Conservation (phyloP, 2,888 invertebrate species). For the Sericinus montela region DNA sequence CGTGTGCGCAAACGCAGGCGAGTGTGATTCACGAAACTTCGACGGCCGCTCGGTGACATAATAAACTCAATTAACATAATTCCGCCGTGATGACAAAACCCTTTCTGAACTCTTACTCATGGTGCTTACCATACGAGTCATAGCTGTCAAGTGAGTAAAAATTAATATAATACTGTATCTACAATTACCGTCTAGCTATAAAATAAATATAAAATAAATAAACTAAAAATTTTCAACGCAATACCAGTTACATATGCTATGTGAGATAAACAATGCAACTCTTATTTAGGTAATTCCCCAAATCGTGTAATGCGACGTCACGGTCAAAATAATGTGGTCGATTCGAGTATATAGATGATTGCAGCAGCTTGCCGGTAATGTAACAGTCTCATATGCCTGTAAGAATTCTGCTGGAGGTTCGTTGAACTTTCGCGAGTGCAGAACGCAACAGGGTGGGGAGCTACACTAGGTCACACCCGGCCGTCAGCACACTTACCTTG, state of each 20-base stretch:
- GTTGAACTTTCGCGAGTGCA: slow-evolving; percentile 77
- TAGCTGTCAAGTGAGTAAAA: slow-evolving; percentile 31
- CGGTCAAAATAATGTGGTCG: slow-evolving; percentile 2
- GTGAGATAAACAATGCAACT: no score
- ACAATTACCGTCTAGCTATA: neutral
- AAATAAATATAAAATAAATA: no score
- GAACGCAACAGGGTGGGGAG: slow-evolving; percentile 69
- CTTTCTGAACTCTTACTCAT: slow-evolving; percentile 59
- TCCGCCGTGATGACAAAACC: slow-evolving; percentile 50
- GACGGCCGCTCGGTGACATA: slow-evolving; percentile 62
- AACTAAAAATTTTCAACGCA: no score
- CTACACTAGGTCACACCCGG: slow-evolving; percentile 74
- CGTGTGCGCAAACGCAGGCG: slow-evolving; percentile 31
- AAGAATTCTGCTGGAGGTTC: slow-evolving; percentile 75
- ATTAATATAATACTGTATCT: slow-evolving; percentile 15
- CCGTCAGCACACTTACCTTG: slow-evolving; percentile 79
- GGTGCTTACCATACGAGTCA: slow-evolving; percentile 35
- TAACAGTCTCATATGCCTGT: slow-evolving; percentile 72
- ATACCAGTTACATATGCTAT: no score
- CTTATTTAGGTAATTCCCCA: neutral
- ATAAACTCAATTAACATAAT: slow-evolving; percentile 73
- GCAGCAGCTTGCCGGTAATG: slow-evolving; percentile 76
- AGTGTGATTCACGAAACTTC: slow-evolving; percentile 68
- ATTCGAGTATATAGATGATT: slow-evolving; percentile 38
- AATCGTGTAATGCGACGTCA: neutral